Evolutionary conservation across 2,797 vertebrate genomes (phyloP).

Genomic region (Platalea minor): DNA sequence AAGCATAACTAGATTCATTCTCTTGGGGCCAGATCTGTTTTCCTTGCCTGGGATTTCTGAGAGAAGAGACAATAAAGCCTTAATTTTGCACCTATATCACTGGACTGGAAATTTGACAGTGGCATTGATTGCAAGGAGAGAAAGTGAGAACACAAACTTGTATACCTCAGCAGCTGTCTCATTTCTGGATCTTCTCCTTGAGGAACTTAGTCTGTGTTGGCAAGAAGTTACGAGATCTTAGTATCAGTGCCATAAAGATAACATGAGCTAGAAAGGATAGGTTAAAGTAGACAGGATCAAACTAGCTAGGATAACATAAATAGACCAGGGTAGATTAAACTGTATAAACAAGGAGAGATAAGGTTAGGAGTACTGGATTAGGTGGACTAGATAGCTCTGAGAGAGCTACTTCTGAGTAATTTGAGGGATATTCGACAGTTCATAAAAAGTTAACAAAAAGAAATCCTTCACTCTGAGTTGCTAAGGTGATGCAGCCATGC

Average conservation of each 20-base stretch:
- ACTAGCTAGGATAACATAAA: neutral
- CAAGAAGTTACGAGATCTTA: neutral
- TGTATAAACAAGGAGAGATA: neutral
- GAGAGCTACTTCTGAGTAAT: neutral
- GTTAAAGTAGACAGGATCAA: neutral
- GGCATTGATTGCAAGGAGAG: neutral
- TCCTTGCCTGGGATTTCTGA: neutral
- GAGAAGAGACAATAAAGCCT: neutral
- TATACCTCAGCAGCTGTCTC: neutral
- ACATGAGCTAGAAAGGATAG: neutral
- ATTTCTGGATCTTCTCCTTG: neutral
- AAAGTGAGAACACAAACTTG: neutral
- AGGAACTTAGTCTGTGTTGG: neutral
- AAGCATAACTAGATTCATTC: neutral
- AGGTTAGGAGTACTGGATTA: neutral
- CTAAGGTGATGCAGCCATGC: neutral
- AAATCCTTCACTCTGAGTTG: neutral
- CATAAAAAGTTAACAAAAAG: neutral
- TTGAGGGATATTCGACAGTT: neutral
- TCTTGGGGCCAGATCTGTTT: neutral
- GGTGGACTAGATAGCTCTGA: neutral
- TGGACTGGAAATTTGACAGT: neutral
- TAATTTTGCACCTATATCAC: neutral
- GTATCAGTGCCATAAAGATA: neutral
- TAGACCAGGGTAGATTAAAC: neutral